Base-by-base conservation (phyloP, 2,888 invertebrate genomes). In the Synergus umbraculus region DNA sequence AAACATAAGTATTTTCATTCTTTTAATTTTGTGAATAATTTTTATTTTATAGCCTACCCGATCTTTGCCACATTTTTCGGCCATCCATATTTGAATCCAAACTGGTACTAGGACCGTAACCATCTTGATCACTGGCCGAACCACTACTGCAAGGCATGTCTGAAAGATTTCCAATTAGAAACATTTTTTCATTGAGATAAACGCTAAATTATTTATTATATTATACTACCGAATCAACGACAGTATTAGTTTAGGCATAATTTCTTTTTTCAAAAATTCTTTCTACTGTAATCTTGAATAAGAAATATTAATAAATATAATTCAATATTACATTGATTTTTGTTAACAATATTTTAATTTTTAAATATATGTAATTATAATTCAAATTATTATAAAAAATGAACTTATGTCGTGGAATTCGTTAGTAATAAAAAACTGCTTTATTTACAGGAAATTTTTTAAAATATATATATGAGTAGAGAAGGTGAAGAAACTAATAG, bases 51-150 rank as follows among this genome's bases (percentile, higher is more conserved):
- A 44, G 41, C 82, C 78, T 86, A 92, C 92, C 92, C 79, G 92
- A 92, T 89, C 92, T 87, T n/a, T 92, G 90, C 92, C 92, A 92
- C 66, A 88, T 84, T 85, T 90, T 90, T 65, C 90, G 90, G 49
- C 91, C 92, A 83, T 86, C 91, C 87, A 90, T 88, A 80, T 90
- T 90, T 5, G 94, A 94, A 85, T 95, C 95, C 80, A 94, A 89
- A 86, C 95, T 95, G 18, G 93, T 94, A 83, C 94, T 94, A 41
- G 93, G 93, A 73, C 93, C 93, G 79, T 94, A 93, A 12, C 93
- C 93, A 84, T 94, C 94, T 80, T 93, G 93, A 81, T 94, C 93
- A 83, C 94, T 94, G 0, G 93, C 93, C 69, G 94, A 92, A 15
- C 93, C 94, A 87, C 94, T 94, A 87, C 94, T 94, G 86, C 90